A percentile compares a stretch with the other conserved stretches of the same genome.
phyloP scores from a whole-genome alignment of 2,113 vertebrate genomes.

The Egretta garzetta region DNA sequence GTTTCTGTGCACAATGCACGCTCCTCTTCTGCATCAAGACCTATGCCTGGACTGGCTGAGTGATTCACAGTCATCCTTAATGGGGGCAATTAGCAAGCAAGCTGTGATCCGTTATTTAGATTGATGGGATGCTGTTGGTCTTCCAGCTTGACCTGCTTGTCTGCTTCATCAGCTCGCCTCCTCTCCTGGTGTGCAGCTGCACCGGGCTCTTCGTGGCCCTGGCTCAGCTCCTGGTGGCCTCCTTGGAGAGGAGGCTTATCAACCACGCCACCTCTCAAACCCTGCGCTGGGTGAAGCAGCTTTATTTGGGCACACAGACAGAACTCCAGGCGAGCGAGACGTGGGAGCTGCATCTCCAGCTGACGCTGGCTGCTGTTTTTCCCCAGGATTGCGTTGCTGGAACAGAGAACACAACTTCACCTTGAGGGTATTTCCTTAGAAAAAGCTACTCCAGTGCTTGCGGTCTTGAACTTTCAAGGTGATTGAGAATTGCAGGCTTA shows the following conservation, averaged over 20 bases:
- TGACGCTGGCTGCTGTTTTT: not conserved
- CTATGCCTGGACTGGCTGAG: not conserved
- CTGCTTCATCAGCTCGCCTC: not conserved
- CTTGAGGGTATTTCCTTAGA: not conserved
- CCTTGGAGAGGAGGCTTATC: not conserved
- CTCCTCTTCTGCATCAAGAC: not conserved
- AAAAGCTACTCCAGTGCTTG: not conserved
- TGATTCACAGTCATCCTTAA: not conserved
- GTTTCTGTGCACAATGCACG: not conserved
- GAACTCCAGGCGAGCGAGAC: not conserved
- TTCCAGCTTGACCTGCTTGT: not conserved
- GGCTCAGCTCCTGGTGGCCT: not conserved
- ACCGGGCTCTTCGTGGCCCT: not conserved
- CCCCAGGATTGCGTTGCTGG: not conserved
- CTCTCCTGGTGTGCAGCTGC: not conserved
- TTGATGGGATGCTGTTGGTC: not conserved
- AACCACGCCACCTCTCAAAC: accelerated
- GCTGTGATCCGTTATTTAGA: not conserved
- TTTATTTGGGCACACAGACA: not conserved
- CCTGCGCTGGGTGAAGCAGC: not conserved
- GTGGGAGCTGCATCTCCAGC: not conserved
- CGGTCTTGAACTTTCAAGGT: not conserved
- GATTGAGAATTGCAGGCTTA: not conserved
- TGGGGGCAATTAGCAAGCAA: not conserved
- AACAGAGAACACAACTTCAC: not conserved